Conservation (phyloP, 2,888 invertebrate genomes). For the Eupelmus urozonus region DNA sequence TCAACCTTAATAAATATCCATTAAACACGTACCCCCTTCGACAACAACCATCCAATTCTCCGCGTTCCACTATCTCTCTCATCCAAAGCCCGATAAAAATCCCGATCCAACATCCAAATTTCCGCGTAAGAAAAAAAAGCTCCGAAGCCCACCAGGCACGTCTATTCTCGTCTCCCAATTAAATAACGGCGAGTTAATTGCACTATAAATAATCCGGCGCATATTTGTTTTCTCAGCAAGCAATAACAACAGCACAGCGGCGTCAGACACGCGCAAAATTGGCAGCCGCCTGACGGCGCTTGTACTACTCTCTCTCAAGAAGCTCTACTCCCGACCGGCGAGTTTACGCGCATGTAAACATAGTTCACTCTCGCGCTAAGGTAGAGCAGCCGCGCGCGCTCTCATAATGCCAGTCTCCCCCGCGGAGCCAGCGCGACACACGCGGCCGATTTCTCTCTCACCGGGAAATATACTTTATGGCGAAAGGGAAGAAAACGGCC, state of each 20-base stretch:
- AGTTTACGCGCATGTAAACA: slow-evolving; percentile 11
- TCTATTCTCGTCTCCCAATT: too few relatives aligned
- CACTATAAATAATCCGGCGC: slow-evolving; percentile 27
- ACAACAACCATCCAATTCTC: too few relatives aligned
- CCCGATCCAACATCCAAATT: too few relatives aligned
- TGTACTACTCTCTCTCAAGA: not conserved
- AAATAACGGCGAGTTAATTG: slow-evolving; percentile 21
- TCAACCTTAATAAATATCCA: too few relatives aligned
- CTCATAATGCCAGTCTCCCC: too few relatives aligned
- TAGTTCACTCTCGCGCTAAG: too few relatives aligned
- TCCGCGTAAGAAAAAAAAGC: slow-evolving; percentile 3
- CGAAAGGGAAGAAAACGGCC: slow-evolving; percentile 17
- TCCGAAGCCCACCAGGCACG: not conserved
- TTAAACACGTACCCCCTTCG: too few relatives aligned
- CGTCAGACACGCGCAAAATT: not conserved
- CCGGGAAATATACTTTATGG: slow-evolving; percentile 1
- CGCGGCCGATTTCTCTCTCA: not conserved
- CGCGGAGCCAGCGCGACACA: not conserved
- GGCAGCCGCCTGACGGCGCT: not conserved
- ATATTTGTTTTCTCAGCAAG: slow-evolving; percentile 27
- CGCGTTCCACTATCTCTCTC: too few relatives aligned
- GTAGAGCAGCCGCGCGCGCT: too few relatives aligned
- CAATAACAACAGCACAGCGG: not conserved
- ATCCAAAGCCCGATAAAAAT: too few relatives aligned
- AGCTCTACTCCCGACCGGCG: not conserved